Evolutionary conservation across 2,888 invertebrate species (phyloP), one percentile per base, ranked within the genome.

Genomic region (Pyrocoelia pectoralis): DNA sequence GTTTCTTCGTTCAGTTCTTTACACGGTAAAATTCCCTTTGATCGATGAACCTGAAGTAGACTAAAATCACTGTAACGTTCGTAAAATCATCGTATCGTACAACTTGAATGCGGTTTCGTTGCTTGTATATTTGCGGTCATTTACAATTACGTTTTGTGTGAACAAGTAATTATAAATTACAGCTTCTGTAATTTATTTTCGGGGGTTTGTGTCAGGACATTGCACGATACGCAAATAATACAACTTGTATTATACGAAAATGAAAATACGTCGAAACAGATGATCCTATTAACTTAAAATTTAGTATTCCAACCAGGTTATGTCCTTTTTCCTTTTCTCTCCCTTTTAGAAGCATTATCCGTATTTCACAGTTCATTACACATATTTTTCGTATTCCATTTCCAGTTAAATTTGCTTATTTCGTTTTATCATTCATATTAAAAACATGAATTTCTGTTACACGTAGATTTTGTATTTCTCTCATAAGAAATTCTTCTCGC

Each of bases 331-430:
- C n/a, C 10, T 33, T 33, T 33, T 8, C 33, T 33, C 33, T 33
- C 8, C 33, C 33, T 8, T 33, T 33, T 33, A 4, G 10, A 6
- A 3, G 33, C 33, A 33, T 33, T 33, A 33, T 33, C 33, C 33
- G 33, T n/a, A 33, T 33, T 33, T 33, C 8, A 33, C 33, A 33
- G 33, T 33, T 33, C 33, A 33, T 33, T 33, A 33, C 33, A 33
- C 33, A 33, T 33, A n/a, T 33, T 33, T n/a, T n/a, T 33, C 33
- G 33, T 33, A 33, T 33, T 33, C 33, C 33, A 33, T 33, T 33
- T 33, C 33, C 10, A 33, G 33, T 33, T n/a, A 8, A 33, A 33
- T 33, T 33, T 33, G 33, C 33, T 33, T 33, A 33, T 33, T 33
- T 33, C n/a, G n/a, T 33, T 33, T 33, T 33, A 33, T 33, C 9